These are phyloP conservation scores for Leptogaster cylindrica DNA, from an alignment of 2,888 invertebrate species.

Conservation along the genomic window DNA sequence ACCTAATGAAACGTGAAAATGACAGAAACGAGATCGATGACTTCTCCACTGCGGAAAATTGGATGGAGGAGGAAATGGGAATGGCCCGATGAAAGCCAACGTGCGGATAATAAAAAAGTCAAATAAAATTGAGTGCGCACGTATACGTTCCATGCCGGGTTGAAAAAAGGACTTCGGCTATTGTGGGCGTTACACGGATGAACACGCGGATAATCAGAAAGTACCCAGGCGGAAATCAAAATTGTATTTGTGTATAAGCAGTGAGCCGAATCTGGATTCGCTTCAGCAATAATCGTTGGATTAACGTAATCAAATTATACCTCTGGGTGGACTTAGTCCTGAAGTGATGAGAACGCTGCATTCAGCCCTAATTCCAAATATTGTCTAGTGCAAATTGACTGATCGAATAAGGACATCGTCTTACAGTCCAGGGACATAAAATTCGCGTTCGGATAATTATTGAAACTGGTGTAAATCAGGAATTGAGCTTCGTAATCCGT, in stretches of 20 bases:
- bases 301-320: too few relatives aligned
- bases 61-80: conserved; percentile 12
- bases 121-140: neutral
- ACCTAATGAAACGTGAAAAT: conserved; percentile 61
- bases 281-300: too few relatives aligned
- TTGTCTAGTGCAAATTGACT: neutral
- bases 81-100: conserved; percentile 26
- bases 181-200: neutral
- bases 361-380: too few relatives aligned
- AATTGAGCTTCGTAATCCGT: conserved; percentile 48
- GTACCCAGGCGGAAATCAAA: too few relatives aligned
- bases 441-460: conserved; percentile 49
- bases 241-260: too few relatives aligned
- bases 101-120: conserved; percentile 14
- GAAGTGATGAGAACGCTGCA: too few relatives aligned
- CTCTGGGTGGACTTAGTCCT: too few relatives aligned
- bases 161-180: neutral
- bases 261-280: too few relatives aligned
- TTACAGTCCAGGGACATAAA: conserved; percentile 17
- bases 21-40: conserved; percentile 61
- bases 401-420: conserved; percentile 2
- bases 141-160: neutral
- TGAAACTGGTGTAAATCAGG: conserved; percentile 48
- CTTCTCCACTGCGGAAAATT: conserved; percentile 48
- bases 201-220: too few relatives aligned